Evolutionary conservation across 2,888 invertebrate genomes (phyloP).

Genomic region (Nephrotoma guestfalica): DNA sequence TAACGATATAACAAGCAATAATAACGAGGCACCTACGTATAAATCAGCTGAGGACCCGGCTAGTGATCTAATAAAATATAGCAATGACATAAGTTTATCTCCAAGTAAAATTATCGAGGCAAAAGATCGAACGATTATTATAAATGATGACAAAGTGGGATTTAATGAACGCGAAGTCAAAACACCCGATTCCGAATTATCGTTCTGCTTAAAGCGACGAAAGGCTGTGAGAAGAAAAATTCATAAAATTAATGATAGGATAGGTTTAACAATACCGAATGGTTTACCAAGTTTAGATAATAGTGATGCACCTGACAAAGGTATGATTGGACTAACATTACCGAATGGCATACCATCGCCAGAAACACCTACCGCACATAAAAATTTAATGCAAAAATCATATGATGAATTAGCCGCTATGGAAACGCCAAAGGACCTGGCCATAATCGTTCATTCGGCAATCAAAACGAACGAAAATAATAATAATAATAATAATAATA

Average conservation of each 20-base stretch:
- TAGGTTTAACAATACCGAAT: conserved; percentile 24
- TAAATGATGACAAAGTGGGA: conserved; percentile 7
- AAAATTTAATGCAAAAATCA: conserved; percentile 30
- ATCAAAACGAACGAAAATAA: not conserved
- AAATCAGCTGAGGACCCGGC: conserved; percentile 31
- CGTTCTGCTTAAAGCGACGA: conserved; percentile 22
- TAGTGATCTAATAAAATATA: conserved; percentile 28
- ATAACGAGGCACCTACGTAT: conserved; percentile 24
- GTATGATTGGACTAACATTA: conserved; percentile 20
- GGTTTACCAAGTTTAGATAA: conserved; percentile 22
- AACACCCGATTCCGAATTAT: conserved; percentile 17
- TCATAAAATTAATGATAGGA: conserved; percentile 9
- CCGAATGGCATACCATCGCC: conserved; percentile 28
- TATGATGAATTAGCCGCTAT: conserved; percentile 14
- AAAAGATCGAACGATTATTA: conserved; percentile 12
- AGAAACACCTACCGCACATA: conserved; percentile 16
- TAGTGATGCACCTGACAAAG: not conserved
- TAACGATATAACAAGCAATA: not conserved
- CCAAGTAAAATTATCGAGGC: conserved; percentile 8
- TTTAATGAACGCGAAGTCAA: conserved; percentile 19
- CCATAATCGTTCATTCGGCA: conserved; percentile 24
- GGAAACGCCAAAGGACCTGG: conserved; percentile 21
- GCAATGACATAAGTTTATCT: conserved; percentile 8
- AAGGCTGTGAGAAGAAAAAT: conserved; percentile 26
- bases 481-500: conserved; percentile 12